Base-by-base conservation (phyloP, 2,797 vertebrate genomes). In the Columba guinea region DNA sequence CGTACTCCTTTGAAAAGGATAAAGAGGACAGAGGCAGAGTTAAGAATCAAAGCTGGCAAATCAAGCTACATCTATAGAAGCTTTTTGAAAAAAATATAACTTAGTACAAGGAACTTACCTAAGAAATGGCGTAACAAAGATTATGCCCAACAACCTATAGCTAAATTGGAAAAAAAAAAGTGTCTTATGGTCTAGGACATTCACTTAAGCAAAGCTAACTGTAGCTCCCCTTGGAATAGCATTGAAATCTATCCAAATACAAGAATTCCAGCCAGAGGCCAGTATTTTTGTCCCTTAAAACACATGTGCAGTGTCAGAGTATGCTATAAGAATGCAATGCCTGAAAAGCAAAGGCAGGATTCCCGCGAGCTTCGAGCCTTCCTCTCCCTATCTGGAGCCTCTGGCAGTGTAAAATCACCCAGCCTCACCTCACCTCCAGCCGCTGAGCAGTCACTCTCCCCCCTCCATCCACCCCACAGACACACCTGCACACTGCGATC, bases 1-100 rank as follows among this genome's bases (percentile, higher is more conserved):
- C 85, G 81, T 84, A 78, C 94, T 85, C 55, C 51, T 87, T 68
- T 96, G 88, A 85, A 87, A 89, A 87, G 90, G 49, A 77, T 62
- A 87, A 79, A 90, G 62, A 92, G 41, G 78, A 91, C 69, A 65
- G 79, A 91, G 79, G 62, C 93, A 84, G 74, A 89, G 75, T 68
- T 77, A 77, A 86, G 91, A 84, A 87, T 67, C 63, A 74, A 87
- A 90, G 86, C 71, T 87, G 83, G 64, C 81, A 94, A 73, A 92
- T 58, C 34, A 70, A 87, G 62, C 73, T 69, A 58, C 81, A 71
- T 39, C 78, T 77, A 51, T 5, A 58, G 58, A 80, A 75, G 62
- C 37, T 75, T 76, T 59, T 37, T 48, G 10, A 46, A 89, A 87
- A 86, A 73, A 90, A 46, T 6, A 94, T 3, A 77, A 37, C 59